These are phyloP conservation scores for Ophthalmolycus amberensis DNA, from an alignment of 2,113 vertebrate genomes.

Conservation along the genomic window DNA sequence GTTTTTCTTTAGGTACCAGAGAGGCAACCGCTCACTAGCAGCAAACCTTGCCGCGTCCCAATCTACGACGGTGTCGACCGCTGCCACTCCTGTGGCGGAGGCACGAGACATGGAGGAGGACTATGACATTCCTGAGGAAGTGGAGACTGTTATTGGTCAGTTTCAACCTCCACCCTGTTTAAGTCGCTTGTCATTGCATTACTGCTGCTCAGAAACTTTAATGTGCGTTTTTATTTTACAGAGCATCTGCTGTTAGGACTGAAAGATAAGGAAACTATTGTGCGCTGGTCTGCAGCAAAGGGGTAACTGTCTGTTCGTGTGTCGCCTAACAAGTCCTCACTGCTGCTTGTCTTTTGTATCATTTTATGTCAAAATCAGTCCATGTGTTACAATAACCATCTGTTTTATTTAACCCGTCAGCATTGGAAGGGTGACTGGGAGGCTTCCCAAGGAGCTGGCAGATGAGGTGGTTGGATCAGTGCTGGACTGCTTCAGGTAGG, in stretches of 20 bases:
- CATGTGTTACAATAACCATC: conserved; percentile 1
- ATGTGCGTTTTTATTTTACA: conserved; percentile 72
- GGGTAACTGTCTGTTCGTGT: conserved; percentile 82
- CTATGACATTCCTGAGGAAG: conserved; percentile 92
- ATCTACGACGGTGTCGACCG: background rate
- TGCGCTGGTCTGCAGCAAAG: conserved; percentile 98
- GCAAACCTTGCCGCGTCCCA: conserved; percentile 85
- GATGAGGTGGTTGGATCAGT: conserved; percentile 97
- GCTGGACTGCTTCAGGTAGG: conserved; percentile 94
- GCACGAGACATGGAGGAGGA: conserved; percentile 84
- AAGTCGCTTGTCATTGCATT: background rate
- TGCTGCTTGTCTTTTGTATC: conserved; percentile 35
- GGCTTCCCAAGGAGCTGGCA: conserved; percentile 93
- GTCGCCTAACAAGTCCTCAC: conserved; percentile 1
- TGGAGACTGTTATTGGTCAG: conserved; percentile 94
- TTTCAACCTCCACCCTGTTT: background rate
- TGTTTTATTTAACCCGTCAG: conserved; percentile 73
- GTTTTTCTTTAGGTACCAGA: conserved; percentile 88
- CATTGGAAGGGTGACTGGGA: conserved; percentile 93
- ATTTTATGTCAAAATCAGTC: background rate
- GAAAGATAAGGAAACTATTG: conserved; percentile 96
- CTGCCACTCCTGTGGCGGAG: conserved; percentile 56
- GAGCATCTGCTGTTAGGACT: conserved; percentile 92
- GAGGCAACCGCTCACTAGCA: conserved; percentile 90
- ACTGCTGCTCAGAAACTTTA: background rate